A percentile compares a stretch with the other conserved stretches of the same genome.
phyloP scores from a whole-genome alignment of 2,888 invertebrate species.

The Scrobipalpa atriplicella region DNA sequence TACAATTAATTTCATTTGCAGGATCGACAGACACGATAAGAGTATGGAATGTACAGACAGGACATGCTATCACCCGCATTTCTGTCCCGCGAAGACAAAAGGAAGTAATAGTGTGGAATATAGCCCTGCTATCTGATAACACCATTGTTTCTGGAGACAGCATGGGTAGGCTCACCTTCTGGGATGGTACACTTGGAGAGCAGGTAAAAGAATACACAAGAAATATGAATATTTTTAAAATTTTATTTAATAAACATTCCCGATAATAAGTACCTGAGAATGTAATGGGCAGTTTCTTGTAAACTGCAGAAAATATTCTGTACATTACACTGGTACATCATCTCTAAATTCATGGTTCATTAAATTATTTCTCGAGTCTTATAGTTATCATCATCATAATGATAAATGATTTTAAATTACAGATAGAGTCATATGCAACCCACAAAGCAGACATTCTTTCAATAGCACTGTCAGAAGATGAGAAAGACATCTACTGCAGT shows the following conservation, averaged over 20 bases:
- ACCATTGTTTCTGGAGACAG: constrained; percentile 93
- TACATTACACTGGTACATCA: too few species aligned
- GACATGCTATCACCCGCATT: constrained; percentile 93
- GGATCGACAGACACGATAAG: constrained; percentile 92
- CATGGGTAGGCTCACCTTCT: constrained; percentile 92
- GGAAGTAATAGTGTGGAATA: constrained; percentile 93
- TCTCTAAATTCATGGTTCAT: too few species aligned
- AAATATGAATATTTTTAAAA: not conserved
- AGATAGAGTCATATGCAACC: constrained; percentile 89
- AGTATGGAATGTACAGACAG: constrained; percentile 93
- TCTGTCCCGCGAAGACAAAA: constrained; percentile 85
- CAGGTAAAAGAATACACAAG: constrained; percentile 62
- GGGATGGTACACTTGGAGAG: constrained; percentile 92
- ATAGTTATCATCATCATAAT: too few species aligned
- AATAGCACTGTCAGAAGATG: constrained; percentile 87
- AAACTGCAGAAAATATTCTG: too few species aligned
- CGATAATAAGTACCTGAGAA: too few species aligned
- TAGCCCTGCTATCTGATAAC: constrained; percentile 91
- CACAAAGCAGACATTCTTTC: constrained; percentile 92
- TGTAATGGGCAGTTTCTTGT: too few species aligned
- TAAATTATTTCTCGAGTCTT: too few species aligned
- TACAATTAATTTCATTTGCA: constrained; percentile 45
- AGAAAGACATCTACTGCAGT: constrained; percentile 88
- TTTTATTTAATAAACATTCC: not conserved
- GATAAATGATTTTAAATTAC: constrained; percentile 38